phyloP scores from a whole-genome alignment of 2,888 invertebrate species.

The Scaptomyza parva region DNA sequence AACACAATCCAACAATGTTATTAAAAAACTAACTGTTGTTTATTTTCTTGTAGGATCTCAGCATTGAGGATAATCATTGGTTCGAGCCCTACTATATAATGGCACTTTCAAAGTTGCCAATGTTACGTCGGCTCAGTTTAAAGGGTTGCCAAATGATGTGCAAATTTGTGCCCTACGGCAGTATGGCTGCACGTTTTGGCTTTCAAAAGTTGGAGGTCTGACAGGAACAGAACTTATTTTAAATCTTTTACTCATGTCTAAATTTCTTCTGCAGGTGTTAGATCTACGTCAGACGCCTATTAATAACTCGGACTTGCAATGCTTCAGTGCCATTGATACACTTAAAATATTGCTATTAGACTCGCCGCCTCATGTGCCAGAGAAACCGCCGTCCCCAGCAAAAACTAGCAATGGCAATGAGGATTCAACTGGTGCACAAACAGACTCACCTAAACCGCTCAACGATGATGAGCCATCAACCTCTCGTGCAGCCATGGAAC shows the following conservation, averaged over 20 bases:
- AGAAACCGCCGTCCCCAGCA: conserved; percentile 14
- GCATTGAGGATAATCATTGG: conserved; percentile 91
- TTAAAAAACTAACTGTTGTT: neutral
- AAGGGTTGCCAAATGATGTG: conserved; percentile 88
- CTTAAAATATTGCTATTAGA: conserved; percentile 86
- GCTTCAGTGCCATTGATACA: conserved; percentile 86
- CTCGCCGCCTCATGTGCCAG: conserved; percentile 62
- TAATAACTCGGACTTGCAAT: conserved; percentile 87
- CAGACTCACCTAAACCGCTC: conserved; percentile 42
- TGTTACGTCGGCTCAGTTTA: conserved; percentile 87
- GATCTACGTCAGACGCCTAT: conserved; percentile 87
- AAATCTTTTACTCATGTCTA: neutral
- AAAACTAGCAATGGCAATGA: conserved; percentile 49
- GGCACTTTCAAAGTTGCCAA: conserved; percentile 89
- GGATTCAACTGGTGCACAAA: conserved; percentile 21
- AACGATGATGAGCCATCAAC: conserved; percentile 69
- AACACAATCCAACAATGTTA: neutral
- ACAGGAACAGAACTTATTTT: neutral
- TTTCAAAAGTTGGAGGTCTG: conserved; percentile 84
- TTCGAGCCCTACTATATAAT: conserved; percentile 90
- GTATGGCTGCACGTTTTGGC: conserved; percentile 90
- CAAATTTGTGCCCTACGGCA: conserved; percentile 91
- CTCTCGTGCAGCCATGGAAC: conserved; percentile 67
- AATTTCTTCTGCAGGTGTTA: conserved; percentile 83
- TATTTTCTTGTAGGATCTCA: conserved; percentile 86